Percentiles rank a stretch among this genome's conserved stretches.
These are phyloP conservation scores for Drosophila quadrilineata DNA, from an alignment of 1,140 invertebrate species.

Conservation along the genomic window DNA sequence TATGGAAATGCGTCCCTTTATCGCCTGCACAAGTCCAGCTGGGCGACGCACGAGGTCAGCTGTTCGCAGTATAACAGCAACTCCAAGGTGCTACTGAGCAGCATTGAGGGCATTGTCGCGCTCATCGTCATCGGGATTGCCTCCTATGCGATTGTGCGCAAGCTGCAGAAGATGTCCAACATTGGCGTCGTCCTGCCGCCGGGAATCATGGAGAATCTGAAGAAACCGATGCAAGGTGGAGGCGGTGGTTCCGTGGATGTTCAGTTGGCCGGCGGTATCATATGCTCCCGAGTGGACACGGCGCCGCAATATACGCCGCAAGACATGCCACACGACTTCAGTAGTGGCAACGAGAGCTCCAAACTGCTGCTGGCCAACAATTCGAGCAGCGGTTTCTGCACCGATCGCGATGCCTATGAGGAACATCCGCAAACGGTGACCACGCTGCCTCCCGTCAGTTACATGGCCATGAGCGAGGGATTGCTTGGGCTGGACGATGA, in stretches of 20 bases:
- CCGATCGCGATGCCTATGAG: slow-evolving; percentile 33
- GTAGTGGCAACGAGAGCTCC: slow-evolving; percentile 62
- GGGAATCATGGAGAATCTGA: slow-evolving; percentile 50
- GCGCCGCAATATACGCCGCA: slow-evolving; percentile 26
- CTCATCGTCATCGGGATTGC: slow-evolving; percentile 28
- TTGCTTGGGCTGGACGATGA: slow-evolving; percentile 35
- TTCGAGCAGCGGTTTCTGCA: slow-evolving; percentile 30
- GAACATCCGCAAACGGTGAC: background rate
- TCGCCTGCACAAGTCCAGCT: slow-evolving; percentile 41
- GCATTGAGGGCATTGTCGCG: slow-evolving; percentile 31
- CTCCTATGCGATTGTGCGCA: slow-evolving; percentile 28
- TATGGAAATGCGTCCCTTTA: slow-evolving; percentile 35
- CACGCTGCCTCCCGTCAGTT: slow-evolving; percentile 32
- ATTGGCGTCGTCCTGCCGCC: slow-evolving; percentile 53
- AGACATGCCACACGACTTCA: slow-evolving; percentile 55
- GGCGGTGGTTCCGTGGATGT: background rate
- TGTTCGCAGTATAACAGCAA: slow-evolving; percentile 45
- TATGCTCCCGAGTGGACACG: slow-evolving; percentile 35
- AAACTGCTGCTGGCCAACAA: slow-evolving; percentile 51
- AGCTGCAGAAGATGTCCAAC: slow-evolving; percentile 58
- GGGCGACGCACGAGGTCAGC: slow-evolving; percentile 36
- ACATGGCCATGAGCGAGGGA: slow-evolving; percentile 43
- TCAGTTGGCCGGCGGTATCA: slow-evolving; percentile 4
- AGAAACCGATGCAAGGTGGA: slow-evolving; percentile 47
- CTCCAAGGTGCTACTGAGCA: slow-evolving; percentile 34